Base-by-base conservation (phyloP, 2,797 vertebrate species). In the Sitta carolinensis region DNA sequence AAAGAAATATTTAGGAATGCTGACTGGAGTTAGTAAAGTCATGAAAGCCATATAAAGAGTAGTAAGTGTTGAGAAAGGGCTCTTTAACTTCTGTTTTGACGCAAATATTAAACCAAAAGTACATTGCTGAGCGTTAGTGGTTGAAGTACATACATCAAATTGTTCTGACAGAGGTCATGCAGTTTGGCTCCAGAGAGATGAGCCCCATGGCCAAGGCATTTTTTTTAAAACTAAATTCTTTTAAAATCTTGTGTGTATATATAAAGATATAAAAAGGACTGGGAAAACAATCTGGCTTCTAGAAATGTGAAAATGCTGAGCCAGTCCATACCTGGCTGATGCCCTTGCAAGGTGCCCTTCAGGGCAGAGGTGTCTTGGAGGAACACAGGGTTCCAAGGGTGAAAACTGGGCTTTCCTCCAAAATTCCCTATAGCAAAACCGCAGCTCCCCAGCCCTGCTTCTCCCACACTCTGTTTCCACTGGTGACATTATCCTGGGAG, bases 401-500 rank as follows among this genome's bases (percentile, higher is more conserved):
- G 7, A 47, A 81, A 89, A 18, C 0, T 0, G 11, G 13, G 26
- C 29, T 75, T 89, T 72, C 34, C 5, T 82, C 54, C 47, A 48
- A 85, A 84, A 68, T 25, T 2, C 14, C 7, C 20, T 29, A 2
- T 2, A 47, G n/a, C 16, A 67, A 75, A 84, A 75, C 6, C 0
- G 0, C 48, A 75, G 8, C 26, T 64, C 23, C 48, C 18, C 9
- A 17, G 14, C 32, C 42, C n/a, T 0, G 0, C 42, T 57, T 75
- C 5, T 1, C 11, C 34, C 36, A 83, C 84, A 36, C 47, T 51
- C 54, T 22, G 7, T 64, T 84, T 89, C 54, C 54, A 76, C 18
- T 2, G 3, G 23, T 10, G 19, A 91, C 47, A 10, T 85, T 82
- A 58, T 62, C 68, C 59, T 50, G 52, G 5, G 3, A 66, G 34